Evolutionary conservation across 2,888 invertebrate genomes (phyloP), one percentile per base, ranked within the genome.

Genomic region (Onthophagus sagittarius): DNA sequence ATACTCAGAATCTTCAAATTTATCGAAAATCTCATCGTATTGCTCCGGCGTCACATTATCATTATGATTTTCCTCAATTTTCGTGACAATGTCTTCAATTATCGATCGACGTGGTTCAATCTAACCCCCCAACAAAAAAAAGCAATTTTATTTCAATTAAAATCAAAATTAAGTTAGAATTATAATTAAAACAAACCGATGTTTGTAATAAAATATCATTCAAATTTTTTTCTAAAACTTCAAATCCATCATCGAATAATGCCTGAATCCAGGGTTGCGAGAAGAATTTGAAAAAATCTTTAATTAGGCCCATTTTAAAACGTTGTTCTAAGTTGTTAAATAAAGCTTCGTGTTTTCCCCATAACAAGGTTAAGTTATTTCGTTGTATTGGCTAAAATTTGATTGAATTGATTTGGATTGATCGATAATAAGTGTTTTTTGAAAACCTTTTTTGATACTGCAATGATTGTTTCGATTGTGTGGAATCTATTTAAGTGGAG

Each of bases 301-400:
- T 84, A 53, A 94, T 90, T 74, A 89, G 83, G 0, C 88, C 85
- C 83, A 88, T 85, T 85, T 89, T 85, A 82, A 88, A 92, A 73
- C 92, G 87, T 13, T 85, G 81, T 71, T 89, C 85, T 53, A 94
- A 79, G 79, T 92, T 91, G 83, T 94, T 92, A 74, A 94, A 87
- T 79, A 91, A 85, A 23, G 88, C 88, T 79, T 94, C 93, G 81
- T 94, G 94, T 77, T 91, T 89, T 0, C 93, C 94, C 82, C 91
- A 94, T 62, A 94, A 81, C 14, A 71, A 69, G 0, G 72, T 74
- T 9, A 74, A 32, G 11, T 74, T 76, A 9, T 72, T 70, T 14
- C 67, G 70, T n/a, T 71, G 71, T 7, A 76, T 71, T 15, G 73
- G 88, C 75, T 86, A 85, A 79, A 23, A 1, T 23, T 70, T 72